Evolutionary conservation across 2,797 vertebrate genomes (phyloP).

Genomic region (Podarcis siculus): DNA sequence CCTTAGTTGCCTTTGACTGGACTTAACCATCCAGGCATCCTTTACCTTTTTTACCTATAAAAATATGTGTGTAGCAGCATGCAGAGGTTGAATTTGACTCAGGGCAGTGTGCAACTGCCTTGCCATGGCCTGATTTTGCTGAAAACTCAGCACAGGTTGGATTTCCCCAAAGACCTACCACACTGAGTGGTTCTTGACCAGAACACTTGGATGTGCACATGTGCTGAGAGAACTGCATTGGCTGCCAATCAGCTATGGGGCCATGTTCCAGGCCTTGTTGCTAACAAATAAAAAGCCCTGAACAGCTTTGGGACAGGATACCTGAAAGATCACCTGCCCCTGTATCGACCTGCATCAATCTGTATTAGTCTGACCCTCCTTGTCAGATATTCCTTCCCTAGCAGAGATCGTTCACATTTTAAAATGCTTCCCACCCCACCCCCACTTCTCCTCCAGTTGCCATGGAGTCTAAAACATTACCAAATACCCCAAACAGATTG

Average conservation of each 20-base stretch:
- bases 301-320: too few species aligned
- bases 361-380: background rate
- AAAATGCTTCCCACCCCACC: background rate
- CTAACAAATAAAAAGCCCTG: too few species aligned
- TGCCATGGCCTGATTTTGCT: background rate
- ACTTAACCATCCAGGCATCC: too few species aligned
- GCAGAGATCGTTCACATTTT: background rate
- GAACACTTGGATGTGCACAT: too few species aligned
- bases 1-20: too few species aligned
- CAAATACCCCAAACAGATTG: background rate
- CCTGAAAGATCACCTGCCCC: too few species aligned
- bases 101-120: background rate
- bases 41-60: too few species aligned
- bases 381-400: too few species aligned
- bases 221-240: too few species aligned
- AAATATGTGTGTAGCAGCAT: background rate
- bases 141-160: background rate
- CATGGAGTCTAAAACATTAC: slow-evolving; percentile 5
- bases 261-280: too few species aligned
- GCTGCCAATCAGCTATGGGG: too few species aligned
- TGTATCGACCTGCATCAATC: background rate
- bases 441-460: background rate
- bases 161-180: background rate
- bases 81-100: background rate
- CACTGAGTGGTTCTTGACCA: background rate